phyloP scores from a whole-genome alignment of 2,113 vertebrate species.

The Salvator merianae region DNA sequence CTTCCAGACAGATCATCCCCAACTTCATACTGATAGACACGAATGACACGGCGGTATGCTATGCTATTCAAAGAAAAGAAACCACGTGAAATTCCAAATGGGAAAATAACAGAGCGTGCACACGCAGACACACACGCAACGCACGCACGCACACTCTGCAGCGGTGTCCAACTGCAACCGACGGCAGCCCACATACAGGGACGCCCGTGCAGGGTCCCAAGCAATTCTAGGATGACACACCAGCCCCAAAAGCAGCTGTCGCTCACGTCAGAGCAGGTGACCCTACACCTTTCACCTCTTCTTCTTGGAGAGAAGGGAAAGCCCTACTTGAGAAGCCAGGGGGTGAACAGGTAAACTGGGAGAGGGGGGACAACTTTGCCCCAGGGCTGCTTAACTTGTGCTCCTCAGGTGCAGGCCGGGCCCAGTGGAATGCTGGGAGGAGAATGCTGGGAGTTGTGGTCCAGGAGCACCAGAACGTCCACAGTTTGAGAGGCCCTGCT shows the following conservation, averaged over 20 bases:
- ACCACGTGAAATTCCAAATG: conserved; percentile 75
- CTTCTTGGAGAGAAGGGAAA: not conserved
- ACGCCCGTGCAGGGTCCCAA: not conserved
- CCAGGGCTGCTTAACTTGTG: too few species aligned
- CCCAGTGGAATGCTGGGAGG: too few species aligned
- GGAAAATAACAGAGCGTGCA: conserved; percentile 55
- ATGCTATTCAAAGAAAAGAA: conserved; percentile 91
- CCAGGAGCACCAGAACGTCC: too few species aligned
- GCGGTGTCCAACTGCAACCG: conserved; percentile 18
- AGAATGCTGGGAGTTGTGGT: too few species aligned
- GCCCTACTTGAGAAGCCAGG: not conserved
- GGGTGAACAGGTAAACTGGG: too few species aligned
- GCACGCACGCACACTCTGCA: conserved; percentile 21
- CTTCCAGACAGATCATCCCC: conserved; percentile 98
- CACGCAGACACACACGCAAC: not conserved
- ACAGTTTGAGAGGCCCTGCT: too few species aligned
- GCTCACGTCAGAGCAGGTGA: too few species aligned
- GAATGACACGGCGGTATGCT: conserved; percentile 96
- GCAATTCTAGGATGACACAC: not conserved
- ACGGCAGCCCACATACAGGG: conserved; percentile 7
- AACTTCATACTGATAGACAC: conserved; percentile 98
- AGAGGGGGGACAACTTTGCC: too few species aligned
- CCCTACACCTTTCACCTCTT: not conserved
- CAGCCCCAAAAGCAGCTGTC: fast-evolving
- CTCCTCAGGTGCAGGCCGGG: too few species aligned